Evolutionary conservation across 2,113 vertebrate genomes (phyloP).

Genomic region (Hippocampus zosterae): DNA sequence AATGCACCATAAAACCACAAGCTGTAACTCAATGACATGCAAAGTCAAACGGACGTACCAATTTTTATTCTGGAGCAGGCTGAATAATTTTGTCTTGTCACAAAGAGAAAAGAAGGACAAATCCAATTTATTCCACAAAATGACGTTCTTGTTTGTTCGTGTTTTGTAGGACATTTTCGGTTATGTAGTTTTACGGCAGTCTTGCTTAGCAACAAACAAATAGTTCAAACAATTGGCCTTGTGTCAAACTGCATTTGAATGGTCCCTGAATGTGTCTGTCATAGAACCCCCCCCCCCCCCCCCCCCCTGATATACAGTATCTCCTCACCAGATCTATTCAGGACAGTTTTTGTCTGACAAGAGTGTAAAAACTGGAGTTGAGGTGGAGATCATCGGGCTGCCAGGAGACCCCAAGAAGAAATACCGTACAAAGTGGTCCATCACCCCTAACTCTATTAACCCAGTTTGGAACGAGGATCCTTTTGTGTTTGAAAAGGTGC

Average conservation of each 20-base stretch:
- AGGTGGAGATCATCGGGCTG: constrained; percentile 91
- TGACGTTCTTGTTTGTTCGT: too few species aligned
- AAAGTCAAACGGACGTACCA: too few species aligned
- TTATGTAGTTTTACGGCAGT: too few species aligned
- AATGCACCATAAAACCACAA: too few species aligned
- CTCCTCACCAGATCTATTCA: constrained; percentile 80
- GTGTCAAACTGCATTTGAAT: background rate
- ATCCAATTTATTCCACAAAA: too few species aligned
- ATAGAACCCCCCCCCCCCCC: background rate
- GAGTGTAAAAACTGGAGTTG: constrained; percentile 85
- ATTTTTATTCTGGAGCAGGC: too few species aligned
- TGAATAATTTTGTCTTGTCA: too few species aligned
- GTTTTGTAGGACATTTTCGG: too few species aligned
- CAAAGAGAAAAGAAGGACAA: too few species aligned
- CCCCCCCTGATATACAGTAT: background rate
- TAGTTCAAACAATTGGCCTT: background rate
- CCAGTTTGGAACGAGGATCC: constrained; percentile 96
- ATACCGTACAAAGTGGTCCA: constrained; percentile 85
- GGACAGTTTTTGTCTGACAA: constrained; percentile 96
- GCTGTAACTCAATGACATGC: too few species aligned
- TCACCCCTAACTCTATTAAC: constrained; percentile 86
- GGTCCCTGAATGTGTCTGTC: background rate
- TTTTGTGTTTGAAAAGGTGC: constrained; percentile 96
- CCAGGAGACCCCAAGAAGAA: constrained; percentile 92
- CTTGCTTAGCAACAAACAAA: too few species aligned